Evolutionary conservation across 2,888 invertebrate genomes (phyloP).

Genomic region (Dryocosmus kuriphilus): DNA sequence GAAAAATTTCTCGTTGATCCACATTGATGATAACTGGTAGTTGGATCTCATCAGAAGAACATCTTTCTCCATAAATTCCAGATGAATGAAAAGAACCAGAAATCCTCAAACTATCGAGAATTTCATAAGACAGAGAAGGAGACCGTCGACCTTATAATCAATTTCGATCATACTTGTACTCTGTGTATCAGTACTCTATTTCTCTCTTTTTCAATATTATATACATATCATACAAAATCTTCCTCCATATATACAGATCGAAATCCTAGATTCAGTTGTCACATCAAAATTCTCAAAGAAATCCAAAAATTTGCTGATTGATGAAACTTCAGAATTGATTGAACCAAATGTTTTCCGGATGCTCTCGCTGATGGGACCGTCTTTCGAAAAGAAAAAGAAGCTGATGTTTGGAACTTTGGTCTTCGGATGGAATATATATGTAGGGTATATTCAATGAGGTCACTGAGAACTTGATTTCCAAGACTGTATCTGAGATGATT

Average conservation of each 20-base stretch:
- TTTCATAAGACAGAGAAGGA: conserved; percentile 45
- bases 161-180: conserved; percentile 60
- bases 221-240: conserved; percentile 36
- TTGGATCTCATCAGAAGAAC: neutral
- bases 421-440: neutral
- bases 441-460: conserved; percentile 32
- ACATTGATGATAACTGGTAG: neutral
- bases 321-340: too few species aligned
- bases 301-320: neutral
- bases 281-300: neutral
- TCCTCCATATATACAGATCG: conserved; percentile 39
- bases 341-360: too few species aligned
- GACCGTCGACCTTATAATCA: conserved; percentile 42
- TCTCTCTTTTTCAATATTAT: conserved; percentile 47
- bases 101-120: conserved; percentile 7
- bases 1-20: neutral
- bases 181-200: conserved; percentile 66
- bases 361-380: too few species aligned
- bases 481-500: neutral
- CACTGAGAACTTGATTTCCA: neutral
- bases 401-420: too few species aligned
- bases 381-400: too few species aligned
- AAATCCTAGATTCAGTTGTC: conserved; percentile 13
- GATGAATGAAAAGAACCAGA: neutral
- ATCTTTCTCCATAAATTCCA: neutral